Evolutionary conservation across 2,797 vertebrate species (phyloP).

Genomic region (Monodelphis domestica): DNA sequence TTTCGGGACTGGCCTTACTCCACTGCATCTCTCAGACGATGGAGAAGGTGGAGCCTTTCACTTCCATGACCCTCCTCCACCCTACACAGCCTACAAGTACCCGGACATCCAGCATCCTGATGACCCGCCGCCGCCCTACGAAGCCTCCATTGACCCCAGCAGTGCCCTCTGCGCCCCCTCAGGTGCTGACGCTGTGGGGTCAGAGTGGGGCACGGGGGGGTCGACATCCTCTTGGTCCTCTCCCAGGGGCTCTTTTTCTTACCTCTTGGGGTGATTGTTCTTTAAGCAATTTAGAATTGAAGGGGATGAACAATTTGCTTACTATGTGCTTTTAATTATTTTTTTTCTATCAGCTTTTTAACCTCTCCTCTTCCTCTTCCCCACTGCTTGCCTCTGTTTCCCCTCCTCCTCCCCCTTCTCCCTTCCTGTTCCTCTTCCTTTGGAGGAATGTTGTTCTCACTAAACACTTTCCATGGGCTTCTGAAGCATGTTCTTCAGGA

Average conservation of each 20-base stretch:
- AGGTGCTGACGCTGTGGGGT: constrained; percentile 81
- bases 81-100: constrained; percentile 98
- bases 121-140: constrained; percentile 97
- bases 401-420: neutral
- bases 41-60: constrained; percentile 98
- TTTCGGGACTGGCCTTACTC: constrained; percentile 97
- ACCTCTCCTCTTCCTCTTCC: neutral
- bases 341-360: neutral
- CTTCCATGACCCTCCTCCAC: constrained; percentile 97
- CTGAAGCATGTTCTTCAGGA: neutral
- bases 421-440: neutral
- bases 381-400: neutral
- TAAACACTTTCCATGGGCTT: too few species aligned
- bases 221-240: too few species aligned
- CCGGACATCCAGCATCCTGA: constrained; percentile 96
- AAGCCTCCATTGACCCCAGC: constrained; percentile 96
- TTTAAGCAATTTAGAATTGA: neutral
- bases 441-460: too few species aligned
- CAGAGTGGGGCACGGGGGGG: too few species aligned
- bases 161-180: constrained; percentile 93
- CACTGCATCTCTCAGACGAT: constrained; percentile 96
- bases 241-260: too few species aligned
- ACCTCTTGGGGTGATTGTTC: neutral
- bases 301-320: neutral
- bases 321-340: neutral